Base-by-base conservation (phyloP, 2,888 invertebrate genomes). In the Oxystoma pomonae region DNA sequence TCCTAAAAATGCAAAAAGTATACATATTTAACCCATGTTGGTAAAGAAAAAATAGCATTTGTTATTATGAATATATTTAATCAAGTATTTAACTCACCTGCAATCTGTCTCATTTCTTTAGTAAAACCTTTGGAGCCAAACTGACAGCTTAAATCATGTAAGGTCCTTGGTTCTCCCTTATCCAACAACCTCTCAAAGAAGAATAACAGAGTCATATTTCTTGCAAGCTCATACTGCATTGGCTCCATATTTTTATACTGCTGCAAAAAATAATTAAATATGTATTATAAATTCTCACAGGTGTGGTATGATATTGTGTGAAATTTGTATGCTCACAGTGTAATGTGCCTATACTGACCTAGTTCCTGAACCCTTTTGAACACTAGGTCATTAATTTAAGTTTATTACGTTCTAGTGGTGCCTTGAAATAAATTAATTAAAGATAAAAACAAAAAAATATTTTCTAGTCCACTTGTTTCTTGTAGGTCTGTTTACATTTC, bases 51-150 rank as follows among this genome's bases (percentile, higher is more conserved):
- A n/a, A n/a, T n/a, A n/a, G n/a, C n/a, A n/a, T n/a, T n/a, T n/a
- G n/a, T n/a, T n/a, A n/a, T n/a, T n/a, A n/a, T n/a, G n/a, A n/a
- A n/a, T n/a, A n/a, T n/a, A n/a, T n/a, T n/a, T n/a, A n/a, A n/a
- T n/a, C n/a, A n/a, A n/a, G n/a, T n/a, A n/a, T n/a, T 12, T 35
- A 7, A 35, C 35, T 35, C 3, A 35, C 98, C 93, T 74, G 92
- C 93, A 72, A 94, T 93, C 81, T 95, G 95, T 73, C 96, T 85
- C 98, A 98, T 98, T 84, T 98, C 98, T 83, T 96, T 94, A 20
- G 98, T 97, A 82, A 99, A 99, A 72, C 96, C 98, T 81, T 97
- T 96, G 72, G 98, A 97, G 76, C 98, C 98, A 83, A 99, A 99
- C 83, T 98, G 97, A 82, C 98, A 98, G 79, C 96, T 96, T 73